These are phyloP conservation scores for Callithrix jacchus DNA, from an alignment of 2,113 vertebrate species.

Conservation along the genomic window DNA sequence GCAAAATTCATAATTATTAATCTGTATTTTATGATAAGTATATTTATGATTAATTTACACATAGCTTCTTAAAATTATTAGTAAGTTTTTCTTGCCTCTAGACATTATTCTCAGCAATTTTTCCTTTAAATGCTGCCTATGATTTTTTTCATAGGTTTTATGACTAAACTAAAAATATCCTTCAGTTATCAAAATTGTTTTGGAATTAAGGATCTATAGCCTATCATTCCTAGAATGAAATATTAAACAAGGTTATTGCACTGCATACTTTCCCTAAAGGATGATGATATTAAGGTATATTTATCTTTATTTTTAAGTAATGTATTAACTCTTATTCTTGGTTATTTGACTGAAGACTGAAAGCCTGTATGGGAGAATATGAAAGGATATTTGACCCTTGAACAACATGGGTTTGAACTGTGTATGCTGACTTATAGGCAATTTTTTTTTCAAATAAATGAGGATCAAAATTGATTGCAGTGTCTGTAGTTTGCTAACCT, in stretches of 20 bases:
- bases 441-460: neutral
- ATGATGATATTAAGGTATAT: neutral
- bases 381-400: neutral
- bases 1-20: neutral
- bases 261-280: neutral
- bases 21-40: neutral
- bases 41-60: neutral
- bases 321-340: neutral
- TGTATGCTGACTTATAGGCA: neutral
- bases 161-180: neutral
- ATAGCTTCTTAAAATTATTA: neutral
- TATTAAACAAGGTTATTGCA: neutral
- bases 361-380: neutral
- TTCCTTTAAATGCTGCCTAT: neutral
- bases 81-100: neutral
- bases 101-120: conserved; percentile 24
- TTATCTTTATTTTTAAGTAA: neutral
- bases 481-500: neutral
- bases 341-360: neutral
- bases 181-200: neutral
- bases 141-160: neutral
- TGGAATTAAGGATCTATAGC: neutral
- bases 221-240: neutral
- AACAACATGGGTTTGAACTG: neutral
- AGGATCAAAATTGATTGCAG: neutral